Evolutionary conservation across 2,113 vertebrate species (phyloP), one percentile per base, ranked within the genome.

Genomic region (Maccullochella peelii): DNA sequence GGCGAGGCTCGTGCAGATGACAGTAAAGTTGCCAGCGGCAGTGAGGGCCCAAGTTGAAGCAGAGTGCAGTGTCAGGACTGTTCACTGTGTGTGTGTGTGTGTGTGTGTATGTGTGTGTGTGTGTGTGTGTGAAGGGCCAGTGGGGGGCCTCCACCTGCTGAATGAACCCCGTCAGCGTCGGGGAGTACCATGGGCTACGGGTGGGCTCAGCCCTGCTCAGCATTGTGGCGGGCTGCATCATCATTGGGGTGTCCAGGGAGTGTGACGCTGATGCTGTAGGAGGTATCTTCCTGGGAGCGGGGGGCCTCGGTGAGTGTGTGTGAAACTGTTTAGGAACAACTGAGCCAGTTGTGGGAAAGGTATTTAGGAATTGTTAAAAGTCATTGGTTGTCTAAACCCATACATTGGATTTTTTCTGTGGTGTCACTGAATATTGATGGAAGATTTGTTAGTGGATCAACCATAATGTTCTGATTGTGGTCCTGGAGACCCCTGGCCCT

Each of bases 201-300:
- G 95, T 97, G 94, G 95, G 95, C 80, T 96, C 96, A 0, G 93
- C 95, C 89, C 91, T 96, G 88, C 93, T 97, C 18, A 89, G 95
- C 91, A 95, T 97, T 21, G 95, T 96, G 91, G 96, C 97, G 0
- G 97, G 97, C 82, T 97, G 96, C 93, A 96, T 97, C 94, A 96
- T 97, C 90, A 96, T 97, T 0, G 96, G 96, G 0, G 94, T 97
- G 71, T 97, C 96, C 9, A 87, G 95, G 74, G 95, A 96, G 79
- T 96, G 96, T 75, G 96, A 96, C 4, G 96, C 96, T 8, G 96
- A 97, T 78, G 96, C 97, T 1, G 92, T 96, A 55, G 97, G 97
- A 9, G 96, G 97, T 8, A 94, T 97, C 88, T 97, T 97, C 80
- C 94, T 97, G 33, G 96, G 97, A 5, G 96, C 96, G 0, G 96